Evolutionary conservation across 2,888 invertebrate species (phyloP).

Genomic region (Melanargia galathea): DNA sequence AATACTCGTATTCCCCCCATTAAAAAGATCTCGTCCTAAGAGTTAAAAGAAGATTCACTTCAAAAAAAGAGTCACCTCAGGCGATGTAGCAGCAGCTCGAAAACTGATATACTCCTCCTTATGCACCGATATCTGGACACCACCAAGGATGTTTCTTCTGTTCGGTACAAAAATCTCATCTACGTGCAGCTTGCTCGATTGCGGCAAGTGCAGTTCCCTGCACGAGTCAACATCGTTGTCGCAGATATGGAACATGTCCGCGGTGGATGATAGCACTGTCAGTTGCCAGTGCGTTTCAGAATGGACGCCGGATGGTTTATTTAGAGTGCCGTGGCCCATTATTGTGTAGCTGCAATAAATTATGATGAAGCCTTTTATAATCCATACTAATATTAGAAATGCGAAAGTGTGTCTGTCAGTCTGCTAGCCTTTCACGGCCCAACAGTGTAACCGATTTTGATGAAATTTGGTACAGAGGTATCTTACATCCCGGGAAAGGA

Average conservation of each 20-base stretch:
- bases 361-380: neutral
- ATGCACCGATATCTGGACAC: slow-evolving; percentile 57
- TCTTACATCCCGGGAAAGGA: too few species aligned
- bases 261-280: slow-evolving; percentile 56
- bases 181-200: slow-evolving; percentile 57
- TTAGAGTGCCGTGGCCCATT: slow-evolving; percentile 59
- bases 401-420: too few species aligned
- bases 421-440: too few species aligned
- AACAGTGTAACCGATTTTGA: too few species aligned
- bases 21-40: too few species aligned
- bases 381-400: too few species aligned
- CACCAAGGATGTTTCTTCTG: slow-evolving; percentile 68
- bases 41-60: too few species aligned
- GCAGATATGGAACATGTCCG: slow-evolving; percentile 64
- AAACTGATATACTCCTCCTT: slow-evolving; percentile 64
- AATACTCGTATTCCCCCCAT: too few species aligned
- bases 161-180: slow-evolving; percentile 72
- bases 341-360: slow-evolving; percentile 60
- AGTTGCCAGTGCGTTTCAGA: slow-evolving; percentile 66
- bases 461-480: too few species aligned
- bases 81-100: slow-evolving; percentile 57
- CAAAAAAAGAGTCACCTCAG: slow-evolving; percentile 60
- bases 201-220: slow-evolving; percentile 50
- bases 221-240: slow-evolving; percentile 57
- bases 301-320: slow-evolving; percentile 42